These are phyloP conservation scores for Probaryconus sp. DNA, from an alignment of 1,140 invertebrate genomes.

Conservation along the genomic window DNA sequence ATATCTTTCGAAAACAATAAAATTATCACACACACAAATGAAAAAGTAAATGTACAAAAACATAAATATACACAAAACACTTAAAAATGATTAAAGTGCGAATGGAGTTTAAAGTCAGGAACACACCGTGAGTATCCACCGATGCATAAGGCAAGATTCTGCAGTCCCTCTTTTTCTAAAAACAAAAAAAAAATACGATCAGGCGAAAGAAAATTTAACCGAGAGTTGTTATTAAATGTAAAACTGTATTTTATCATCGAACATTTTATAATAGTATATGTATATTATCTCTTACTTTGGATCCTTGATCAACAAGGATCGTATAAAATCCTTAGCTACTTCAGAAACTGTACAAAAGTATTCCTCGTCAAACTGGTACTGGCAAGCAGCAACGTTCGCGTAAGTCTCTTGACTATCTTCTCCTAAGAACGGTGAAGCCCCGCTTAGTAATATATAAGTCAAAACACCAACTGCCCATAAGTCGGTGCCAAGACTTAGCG, in stretches of 20 bases:
- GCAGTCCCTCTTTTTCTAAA: slow-evolving; percentile 81
- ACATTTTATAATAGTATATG: too few species aligned
- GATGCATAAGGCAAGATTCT: slow-evolving; percentile 82
- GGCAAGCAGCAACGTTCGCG: slow-evolving; percentile 83
- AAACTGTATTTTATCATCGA: too few species aligned
- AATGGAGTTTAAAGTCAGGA: slow-evolving; percentile 68
- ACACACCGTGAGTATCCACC: slow-evolving; percentile 82
- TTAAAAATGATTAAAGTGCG: slow-evolving; percentile 59
- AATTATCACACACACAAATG: slow-evolving; percentile 36
- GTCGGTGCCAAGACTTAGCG: slow-evolving; percentile 82
- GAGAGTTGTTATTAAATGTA: too few species aligned
- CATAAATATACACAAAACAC: slow-evolving; percentile 58
- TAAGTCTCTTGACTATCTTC: slow-evolving; percentile 83
- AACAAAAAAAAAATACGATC: too few species aligned
- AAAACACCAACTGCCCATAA: slow-evolving; percentile 86
- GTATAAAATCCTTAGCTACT: slow-evolving; percentile 82
- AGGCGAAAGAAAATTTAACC: too few species aligned
- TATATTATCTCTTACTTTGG: slow-evolving; percentile 76
- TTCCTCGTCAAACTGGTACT: slow-evolving; percentile 83
- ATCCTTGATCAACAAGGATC: slow-evolving; percentile 80
- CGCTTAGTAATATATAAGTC: slow-evolving; percentile 83
- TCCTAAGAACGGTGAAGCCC: slow-evolving; percentile 83
- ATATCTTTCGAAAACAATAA: slow-evolving; percentile 3
- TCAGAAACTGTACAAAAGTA: slow-evolving; percentile 81
- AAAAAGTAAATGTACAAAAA: slow-evolving; percentile 55